Percentiles rank a stretch among this genome's conserved stretches.
These are phyloP conservation scores for Origma solitaria DNA, from an alignment of 2,113 vertebrate genomes.

Conservation along the genomic window DNA sequence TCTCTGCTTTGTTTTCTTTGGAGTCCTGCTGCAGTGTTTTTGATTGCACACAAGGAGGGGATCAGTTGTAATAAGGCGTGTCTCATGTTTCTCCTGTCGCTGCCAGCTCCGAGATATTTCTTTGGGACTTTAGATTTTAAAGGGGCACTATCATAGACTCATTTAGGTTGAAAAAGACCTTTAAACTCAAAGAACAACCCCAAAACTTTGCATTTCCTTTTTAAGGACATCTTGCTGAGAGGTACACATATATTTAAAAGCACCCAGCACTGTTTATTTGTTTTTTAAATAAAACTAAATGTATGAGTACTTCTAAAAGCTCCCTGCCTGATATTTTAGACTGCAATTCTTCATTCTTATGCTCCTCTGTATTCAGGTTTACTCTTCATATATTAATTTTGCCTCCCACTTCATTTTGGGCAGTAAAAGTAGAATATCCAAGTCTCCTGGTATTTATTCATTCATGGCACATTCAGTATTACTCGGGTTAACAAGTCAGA, in stretches of 20 bases:
- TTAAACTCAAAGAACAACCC: neutral
- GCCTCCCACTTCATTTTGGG: neutral
- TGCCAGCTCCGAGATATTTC: neutral
- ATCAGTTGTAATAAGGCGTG: conserved; percentile 4
- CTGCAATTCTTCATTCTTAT: neutral
- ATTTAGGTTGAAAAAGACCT: neutral
- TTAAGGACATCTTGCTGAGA: neutral
- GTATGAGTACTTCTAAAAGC: neutral
- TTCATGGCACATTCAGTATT: neutral
- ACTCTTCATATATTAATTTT: neutral
- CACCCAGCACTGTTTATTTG: neutral
- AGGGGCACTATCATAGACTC: neutral
- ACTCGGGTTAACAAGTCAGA: neutral
- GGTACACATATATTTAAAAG: neutral
- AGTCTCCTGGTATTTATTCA: neutral
- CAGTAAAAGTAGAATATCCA: neutral
- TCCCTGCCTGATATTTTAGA: neutral
- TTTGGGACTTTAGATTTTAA: neutral
- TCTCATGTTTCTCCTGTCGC: neutral
- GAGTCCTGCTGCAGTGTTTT: conserved; percentile 3
- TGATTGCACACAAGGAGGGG: neutral
- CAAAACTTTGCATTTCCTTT: neutral
- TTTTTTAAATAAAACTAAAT: neutral
- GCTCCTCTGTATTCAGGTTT: neutral
- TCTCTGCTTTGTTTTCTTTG: conserved; percentile 35